These are phyloP conservation scores for Conus betulinus DNA, from an alignment of 1,140 invertebrate genomes.

Conservation along the genomic window DNA sequence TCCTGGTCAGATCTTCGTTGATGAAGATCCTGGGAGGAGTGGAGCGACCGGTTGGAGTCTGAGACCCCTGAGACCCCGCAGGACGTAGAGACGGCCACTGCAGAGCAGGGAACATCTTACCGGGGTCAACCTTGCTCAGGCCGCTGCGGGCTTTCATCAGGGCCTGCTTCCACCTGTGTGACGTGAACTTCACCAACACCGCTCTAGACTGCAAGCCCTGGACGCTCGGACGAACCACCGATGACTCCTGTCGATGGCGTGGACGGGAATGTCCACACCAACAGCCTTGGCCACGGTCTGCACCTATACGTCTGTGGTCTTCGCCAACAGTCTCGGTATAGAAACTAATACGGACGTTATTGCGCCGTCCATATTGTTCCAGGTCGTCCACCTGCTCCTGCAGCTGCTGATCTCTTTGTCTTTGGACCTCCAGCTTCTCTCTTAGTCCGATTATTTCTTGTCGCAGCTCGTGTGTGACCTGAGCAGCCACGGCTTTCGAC, in stretches of 20 bases:
- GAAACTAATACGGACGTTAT: background rate
- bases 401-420: conserved; percentile 1
- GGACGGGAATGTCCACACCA: background rate
- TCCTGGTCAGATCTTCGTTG: no score
- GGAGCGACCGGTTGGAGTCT: background rate
- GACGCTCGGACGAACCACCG: background rate
- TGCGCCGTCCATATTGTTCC: conserved; percentile 7
- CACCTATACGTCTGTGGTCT: background rate
- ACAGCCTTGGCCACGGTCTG: background rate
- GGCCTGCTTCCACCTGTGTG: background rate
- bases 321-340: background rate
- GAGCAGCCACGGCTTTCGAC: background rate
- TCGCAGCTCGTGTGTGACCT: background rate
- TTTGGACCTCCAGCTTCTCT: background rate
- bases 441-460: background rate
- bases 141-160: background rate
- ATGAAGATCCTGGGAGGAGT: conserved; percentile 18
- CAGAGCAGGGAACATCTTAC: background rate
- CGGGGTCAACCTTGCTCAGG: background rate
- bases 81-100: background rate
- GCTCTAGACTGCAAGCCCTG: background rate
- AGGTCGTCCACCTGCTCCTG: background rate
- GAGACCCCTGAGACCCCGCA: no score
- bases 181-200: background rate
- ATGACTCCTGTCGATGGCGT: background rate